Base-by-base conservation (phyloP, 1,140 invertebrate species). In the Pemphigus obesinymphae region DNA sequence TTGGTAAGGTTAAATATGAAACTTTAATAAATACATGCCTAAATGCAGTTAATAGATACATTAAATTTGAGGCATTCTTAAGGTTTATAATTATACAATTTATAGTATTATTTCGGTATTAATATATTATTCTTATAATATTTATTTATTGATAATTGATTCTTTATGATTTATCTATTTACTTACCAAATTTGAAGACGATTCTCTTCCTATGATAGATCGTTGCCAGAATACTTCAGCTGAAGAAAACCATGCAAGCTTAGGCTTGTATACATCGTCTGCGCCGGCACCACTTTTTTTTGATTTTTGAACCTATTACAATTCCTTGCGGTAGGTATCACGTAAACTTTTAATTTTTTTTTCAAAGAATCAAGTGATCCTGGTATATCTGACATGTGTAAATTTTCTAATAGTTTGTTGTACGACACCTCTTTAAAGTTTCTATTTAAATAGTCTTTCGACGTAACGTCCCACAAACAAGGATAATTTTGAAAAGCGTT, bases 201-300 rank as follows among this genome's bases (percentile, higher is more conserved):
- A n/a, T n/a, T n/a, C n/a, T n/a, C n/a, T n/a, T n/a, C n/a, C n/a
- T n/a, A n/a, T n/a, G n/a, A n/a, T n/a, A 58, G 53, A 58, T 58
- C 53, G 53, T 58, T 58, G 53, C 53, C 53, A 58, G 53, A 58
- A 58, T 58, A 58, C 53, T 58, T 58, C 53, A 29, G 23, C 53
- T 58, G 53, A 58, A 58, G 53, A 58, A 58, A 58, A 58, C 83
- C 83, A 84, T 37, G 31, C 53, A 34, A 82, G 23, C 53, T 83
- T 84, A 45, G n/a, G n/a, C n/a, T n/a, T n/a, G n/a, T n/a, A n/a
- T n/a, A n/a, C n/a, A n/a, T n/a, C n/a, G n/a, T n/a, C 70, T 82
- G 70, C n/a, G n/a, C n/a, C n/a, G n/a, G 82, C 66, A 58, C 80
- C 82, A 63, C 55, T 82, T 78, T 78, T 82, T 61, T 37, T 37